Evolutionary conservation across 1,140 invertebrate genomes (phyloP), one percentile per base, ranked within the genome.

Genomic region (Drosophila suzukii): DNA sequence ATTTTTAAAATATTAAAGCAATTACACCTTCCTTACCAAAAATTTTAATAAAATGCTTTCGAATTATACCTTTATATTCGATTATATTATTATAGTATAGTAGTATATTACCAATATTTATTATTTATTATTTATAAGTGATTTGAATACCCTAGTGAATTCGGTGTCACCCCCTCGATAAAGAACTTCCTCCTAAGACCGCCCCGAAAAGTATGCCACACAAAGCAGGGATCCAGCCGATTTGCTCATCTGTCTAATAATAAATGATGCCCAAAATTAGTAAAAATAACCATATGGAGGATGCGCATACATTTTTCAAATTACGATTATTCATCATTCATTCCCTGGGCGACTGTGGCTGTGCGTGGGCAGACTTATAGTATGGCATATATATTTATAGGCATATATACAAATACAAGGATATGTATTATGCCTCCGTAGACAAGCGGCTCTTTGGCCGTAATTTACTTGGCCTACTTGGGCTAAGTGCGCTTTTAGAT

Each of bases 391-490:
- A 17, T 43, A 43, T 43, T 43, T 46, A 46, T 46, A 46, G 11
- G 15, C 46, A 27, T 62, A 34, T 60, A 24, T 44, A 27, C 7
- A 27, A 66, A 47, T 32, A 55, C 39, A 44, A 60, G 34, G 50
- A 43, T 20, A 44, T 58, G 32, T 34, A 34, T 34, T 34, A 44
- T 55, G 32, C 41, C 39, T 34, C 41, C 53, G 46, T 55, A 71
- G 66, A 58, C 68, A 71, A 75, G 77, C 67, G 81, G 76, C 79
- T 73, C 83, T 76, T 62, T 46, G 70, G 79, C 41, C 66, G 62
- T 88, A 89, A 88, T 88, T 84, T 88, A 88, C 83, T 88, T 88
- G 83, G 83, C 84, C 83, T 89, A 88, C 83, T 88, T 88, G 80
- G 83, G 72, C 84, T 88, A 88, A 88, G 83, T 88, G 83, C 72